Conservation (phyloP, 2,113 vertebrate genomes). For the Lanius ludovicianus region DNA sequence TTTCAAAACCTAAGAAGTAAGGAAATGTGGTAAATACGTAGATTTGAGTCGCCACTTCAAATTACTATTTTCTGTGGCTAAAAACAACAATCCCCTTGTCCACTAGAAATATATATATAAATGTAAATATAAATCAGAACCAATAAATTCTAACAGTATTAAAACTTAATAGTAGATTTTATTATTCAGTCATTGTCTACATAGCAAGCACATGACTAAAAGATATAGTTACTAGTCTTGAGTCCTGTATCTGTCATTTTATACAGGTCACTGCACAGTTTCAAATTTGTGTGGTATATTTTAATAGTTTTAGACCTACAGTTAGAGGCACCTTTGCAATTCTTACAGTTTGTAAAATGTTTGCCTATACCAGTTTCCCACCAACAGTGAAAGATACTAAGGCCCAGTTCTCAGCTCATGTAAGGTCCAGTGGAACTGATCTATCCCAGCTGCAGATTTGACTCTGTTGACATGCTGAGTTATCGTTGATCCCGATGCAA, state of each 20-base stretch:
- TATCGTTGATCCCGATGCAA: neutral
- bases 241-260: neutral
- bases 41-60: neutral
- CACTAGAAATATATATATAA: neutral
- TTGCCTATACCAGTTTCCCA: neutral
- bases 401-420: neutral
- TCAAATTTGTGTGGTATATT: neutral
- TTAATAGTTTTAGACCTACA: neutral
- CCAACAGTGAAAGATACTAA: neutral
- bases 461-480: neutral
- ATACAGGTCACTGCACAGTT: neutral
- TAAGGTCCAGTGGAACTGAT: slow-evolving; percentile 8
- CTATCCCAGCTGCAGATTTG: neutral
- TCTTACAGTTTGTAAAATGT: neutral
- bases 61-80: neutral
- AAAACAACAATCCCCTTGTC: neutral
- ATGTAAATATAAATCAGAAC: neutral
- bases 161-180: neutral
- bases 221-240: neutral
- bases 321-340: neutral
- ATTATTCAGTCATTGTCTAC: neutral
- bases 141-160: neutral
- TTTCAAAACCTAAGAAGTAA: neutral
- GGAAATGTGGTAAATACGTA: neutral
- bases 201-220: neutral